phyloP scores from a whole-genome alignment of 1,140 invertebrate genomes.

The Ceratina calcarata region DNA sequence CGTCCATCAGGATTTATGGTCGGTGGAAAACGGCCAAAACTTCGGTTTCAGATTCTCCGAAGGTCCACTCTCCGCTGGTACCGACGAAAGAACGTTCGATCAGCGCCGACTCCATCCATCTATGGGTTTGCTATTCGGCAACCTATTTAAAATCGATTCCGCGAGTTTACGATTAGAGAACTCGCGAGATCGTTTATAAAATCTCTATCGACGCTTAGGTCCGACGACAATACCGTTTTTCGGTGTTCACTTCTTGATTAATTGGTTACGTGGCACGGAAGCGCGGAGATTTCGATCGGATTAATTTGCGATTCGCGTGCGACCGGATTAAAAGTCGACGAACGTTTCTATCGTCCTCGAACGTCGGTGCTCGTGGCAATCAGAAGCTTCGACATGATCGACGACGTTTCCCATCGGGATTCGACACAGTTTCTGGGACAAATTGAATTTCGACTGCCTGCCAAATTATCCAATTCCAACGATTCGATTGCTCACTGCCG shows the following conservation, averaged over 20 bases:
- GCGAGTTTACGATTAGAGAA: too few species aligned
- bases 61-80: too few species aligned
- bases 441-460: too few species aligned
- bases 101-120: too few species aligned
- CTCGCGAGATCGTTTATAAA: background rate
- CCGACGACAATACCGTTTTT: background rate
- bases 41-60: too few species aligned
- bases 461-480: too few species aligned
- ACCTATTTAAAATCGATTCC: too few species aligned
- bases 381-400: background rate
- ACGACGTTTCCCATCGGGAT: background rate
- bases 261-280: background rate
- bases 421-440: background rate
- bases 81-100: too few species aligned
- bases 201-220: background rate
- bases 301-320: constrained; percentile 8
- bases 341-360: constrained; percentile 7
- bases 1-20: too few species aligned
- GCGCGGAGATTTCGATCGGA: constrained; percentile 1
- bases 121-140: too few species aligned
- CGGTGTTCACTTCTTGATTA: background rate
- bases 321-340: background rate
- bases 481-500: too few species aligned
- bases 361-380: background rate
- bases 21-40: too few species aligned